Evolutionary conservation across 2,797 vertebrate genomes (phyloP), one percentile per base, ranked within the genome.

Genomic region (Varecia variegata): DNA sequence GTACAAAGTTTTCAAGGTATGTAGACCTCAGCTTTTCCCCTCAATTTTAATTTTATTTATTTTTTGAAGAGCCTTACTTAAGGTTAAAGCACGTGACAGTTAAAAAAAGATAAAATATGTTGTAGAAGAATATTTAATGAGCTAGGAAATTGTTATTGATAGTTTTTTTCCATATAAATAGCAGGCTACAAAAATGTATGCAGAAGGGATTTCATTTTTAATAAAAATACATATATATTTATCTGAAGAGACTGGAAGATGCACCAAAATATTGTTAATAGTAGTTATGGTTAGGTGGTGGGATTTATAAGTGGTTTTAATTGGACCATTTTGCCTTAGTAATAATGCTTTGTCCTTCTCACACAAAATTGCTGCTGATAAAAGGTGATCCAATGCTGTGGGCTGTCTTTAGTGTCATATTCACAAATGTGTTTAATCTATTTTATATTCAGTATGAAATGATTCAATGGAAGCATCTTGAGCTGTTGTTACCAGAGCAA

Each of bases 321-420:
- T 35, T 11, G 30, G 32, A 67, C 2, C 0, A 7, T 65, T 87
- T 87, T 56, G 3, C 40, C 40, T 17, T 67, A 21, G 2, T 56
- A 68, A 87, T 52, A 91, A 67, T 30, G 11, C 40, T 95, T 79
- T 94, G 35, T 83, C 65, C 23, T 94, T 84, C 35, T 95, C 5
- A 76, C 3, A 65, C 3, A 83, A 82, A 92, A 89, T 35, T 20
- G 4, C 0, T 77, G 5, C 54, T 38, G 11, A 77, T 45, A 27
- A 84, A 87, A 84, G 27, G 11, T 1, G 27, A 88, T 52, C 54
- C 35, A 56, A 8, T 32, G 27, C 4, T 85, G n/a, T 62, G 58
- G 18, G 13, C 30, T 87, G 5, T 70, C 21, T 45, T 80, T 32
- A 32, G 17, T 35, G 2, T 52, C n/a, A 4, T 40, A 91, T 13